Evolutionary conservation across 2,113 vertebrate genomes (phyloP).

Genomic region (Eulacestoma nigropectus): DNA sequence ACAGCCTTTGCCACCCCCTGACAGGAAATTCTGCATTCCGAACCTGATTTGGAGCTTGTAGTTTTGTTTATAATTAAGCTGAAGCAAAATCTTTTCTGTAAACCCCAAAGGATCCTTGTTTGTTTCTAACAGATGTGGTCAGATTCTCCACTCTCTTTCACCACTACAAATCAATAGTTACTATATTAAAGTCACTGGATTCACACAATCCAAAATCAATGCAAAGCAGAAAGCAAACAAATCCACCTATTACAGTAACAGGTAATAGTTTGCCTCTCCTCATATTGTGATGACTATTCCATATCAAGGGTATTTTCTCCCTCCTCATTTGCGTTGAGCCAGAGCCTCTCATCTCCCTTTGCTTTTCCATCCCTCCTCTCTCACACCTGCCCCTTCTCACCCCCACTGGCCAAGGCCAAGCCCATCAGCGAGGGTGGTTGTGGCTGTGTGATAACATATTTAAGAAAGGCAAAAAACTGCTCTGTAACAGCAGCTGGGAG

Average conservation of each 20-base stretch:
- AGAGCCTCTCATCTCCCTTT: not conserved
- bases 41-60: not conserved
- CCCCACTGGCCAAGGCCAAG: not conserved
- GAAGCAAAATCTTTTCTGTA: not conserved
- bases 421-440: fast-evolving
- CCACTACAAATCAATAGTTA: not conserved
- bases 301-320: not conserved
- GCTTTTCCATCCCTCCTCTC: not conserved
- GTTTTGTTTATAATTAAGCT: not conserved
- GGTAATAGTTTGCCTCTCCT: not conserved
- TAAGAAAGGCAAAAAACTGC: not conserved
- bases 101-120: not conserved
- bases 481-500: not conserved
- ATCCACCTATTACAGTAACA: not conserved
- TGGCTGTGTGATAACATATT: not conserved
- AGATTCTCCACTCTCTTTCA: not conserved
- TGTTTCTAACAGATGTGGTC: not conserved
- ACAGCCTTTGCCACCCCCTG: not conserved
- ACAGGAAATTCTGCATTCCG: not conserved
- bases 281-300: not conserved
- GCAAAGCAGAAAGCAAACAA: not conserved
- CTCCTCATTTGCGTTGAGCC: not conserved
- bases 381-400: not conserved
- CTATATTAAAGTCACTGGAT: not conserved
- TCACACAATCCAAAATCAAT: not conserved